Percentiles rank a stretch among this genome's conserved stretches.
Evolutionary conservation across 2,113 vertebrate genomes (phyloP).

Genomic region (Syngnathoides biaculeatus): DNA sequence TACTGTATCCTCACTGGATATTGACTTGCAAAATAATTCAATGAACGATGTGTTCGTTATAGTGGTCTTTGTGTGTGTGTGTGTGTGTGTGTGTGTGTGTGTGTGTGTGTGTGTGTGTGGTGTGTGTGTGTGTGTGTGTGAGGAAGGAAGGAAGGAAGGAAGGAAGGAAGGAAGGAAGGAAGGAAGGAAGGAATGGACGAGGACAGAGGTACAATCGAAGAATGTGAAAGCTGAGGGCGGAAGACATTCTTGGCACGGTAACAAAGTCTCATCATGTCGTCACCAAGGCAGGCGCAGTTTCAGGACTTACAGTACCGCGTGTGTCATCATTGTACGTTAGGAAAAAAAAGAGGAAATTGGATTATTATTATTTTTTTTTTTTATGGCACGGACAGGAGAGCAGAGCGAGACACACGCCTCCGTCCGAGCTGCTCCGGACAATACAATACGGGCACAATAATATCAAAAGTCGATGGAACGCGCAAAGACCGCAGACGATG

Average conservation of each 20-base stretch:
- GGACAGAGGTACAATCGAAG: too few relatives aligned
- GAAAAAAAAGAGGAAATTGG: background rate
- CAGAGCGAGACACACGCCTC: too few relatives aligned
- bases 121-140: too few relatives aligned
- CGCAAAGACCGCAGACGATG: background rate
- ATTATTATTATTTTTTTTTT: too few relatives aligned
- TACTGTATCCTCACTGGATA: too few relatives aligned
- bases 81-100: too few relatives aligned
- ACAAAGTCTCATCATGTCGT: slow-evolving; percentile 44
- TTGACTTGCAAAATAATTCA: background rate
- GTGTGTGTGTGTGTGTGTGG: too few relatives aligned
- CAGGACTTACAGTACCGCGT: slow-evolving; percentile 22
- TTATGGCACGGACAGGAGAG: too few relatives aligned
- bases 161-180: slow-evolving; percentile 18
- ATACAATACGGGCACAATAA: too few relatives aligned
- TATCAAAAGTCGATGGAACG: too few relatives aligned
- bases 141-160: slow-evolving; percentile 12
- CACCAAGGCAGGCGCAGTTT: slow-evolving; percentile 19
- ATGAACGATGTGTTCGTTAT: background rate
- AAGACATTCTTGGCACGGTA: slow-evolving; percentile 53
- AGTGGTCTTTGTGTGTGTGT: background rate
- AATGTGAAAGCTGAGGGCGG: slow-evolving; percentile 41
- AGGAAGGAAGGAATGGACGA: slow-evolving; percentile 30
- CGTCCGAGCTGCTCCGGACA: too few relatives aligned
- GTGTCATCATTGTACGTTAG: slow-evolving; percentile 3